Conservation (phyloP, 2,113 vertebrate genomes). For the Leptosomus discolor region DNA sequence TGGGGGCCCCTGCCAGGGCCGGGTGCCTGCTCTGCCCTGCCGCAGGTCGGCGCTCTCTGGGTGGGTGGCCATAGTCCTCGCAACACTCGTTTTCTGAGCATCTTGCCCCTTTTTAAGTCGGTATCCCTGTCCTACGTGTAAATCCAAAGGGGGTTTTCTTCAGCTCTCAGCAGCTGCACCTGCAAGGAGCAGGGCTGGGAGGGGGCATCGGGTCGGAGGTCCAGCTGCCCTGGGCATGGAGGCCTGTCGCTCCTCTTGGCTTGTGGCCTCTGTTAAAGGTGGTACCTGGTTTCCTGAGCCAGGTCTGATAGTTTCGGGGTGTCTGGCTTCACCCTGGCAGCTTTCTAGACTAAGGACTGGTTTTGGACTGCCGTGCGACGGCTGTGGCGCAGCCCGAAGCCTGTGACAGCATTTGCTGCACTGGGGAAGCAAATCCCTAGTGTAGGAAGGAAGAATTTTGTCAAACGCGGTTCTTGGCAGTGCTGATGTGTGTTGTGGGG, state of each 20-base stretch:
- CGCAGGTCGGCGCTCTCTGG: too few species aligned
- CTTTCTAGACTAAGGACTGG: not conserved
- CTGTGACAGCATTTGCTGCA: not conserved
- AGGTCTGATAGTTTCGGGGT: not conserved
- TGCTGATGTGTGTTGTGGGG: not conserved
- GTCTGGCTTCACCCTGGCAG: not conserved
- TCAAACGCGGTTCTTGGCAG: not conserved
- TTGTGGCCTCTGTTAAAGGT: not conserved
- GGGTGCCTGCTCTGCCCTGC: too few species aligned
- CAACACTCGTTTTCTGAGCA: not conserved
- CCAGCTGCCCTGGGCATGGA: fast-evolving
- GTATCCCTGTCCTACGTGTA: not conserved
- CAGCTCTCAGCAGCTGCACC: not conserved
- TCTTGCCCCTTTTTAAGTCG: not conserved
- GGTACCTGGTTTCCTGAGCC: not conserved
- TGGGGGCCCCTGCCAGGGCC: too few species aligned
- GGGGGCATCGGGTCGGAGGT: too few species aligned
- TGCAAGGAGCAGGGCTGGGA: not conserved
- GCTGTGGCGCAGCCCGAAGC: not conserved
- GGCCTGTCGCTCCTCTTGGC: fast-evolving
- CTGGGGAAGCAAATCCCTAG: not conserved
- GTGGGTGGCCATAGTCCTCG: not conserved
- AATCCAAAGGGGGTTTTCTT: not conserved
- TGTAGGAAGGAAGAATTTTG: not conserved
- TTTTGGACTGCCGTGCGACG: not conserved